Base-by-base conservation (phyloP, 2,113 vertebrate genomes). In the Amia ocellicauda region DNA sequence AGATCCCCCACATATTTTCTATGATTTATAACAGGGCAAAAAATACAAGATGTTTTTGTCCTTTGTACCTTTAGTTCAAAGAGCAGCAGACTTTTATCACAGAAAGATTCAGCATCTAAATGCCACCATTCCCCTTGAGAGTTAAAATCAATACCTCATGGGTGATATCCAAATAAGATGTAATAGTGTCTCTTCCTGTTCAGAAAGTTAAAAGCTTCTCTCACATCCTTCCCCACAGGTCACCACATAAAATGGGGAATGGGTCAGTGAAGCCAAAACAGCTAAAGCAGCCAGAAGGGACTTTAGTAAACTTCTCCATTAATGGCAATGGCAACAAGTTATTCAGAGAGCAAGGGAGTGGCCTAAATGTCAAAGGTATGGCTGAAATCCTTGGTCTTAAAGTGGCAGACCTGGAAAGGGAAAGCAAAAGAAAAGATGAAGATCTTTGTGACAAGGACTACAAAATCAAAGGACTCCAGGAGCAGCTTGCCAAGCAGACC, bases 191-290 rank as follows among this genome's bases (percentile, higher is more conserved):
- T 36, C 11, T n/a, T 27, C 54, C 64, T 58, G 17, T 13, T 36
- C 27, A 17, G 4, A 17, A 29, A 57, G 55, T 19, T 49, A 27
- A 29, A 27, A 51, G 8, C 2, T 27, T 16, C 22, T 62, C 42
- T 7, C 47, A 51, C 23, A 14, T 24, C 24, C 4, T 64, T 28
- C 66, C 24, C 17, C 42, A 16, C 65, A 89, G 83, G 65, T 72
- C 45, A 55, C 58, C 55, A 45, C 74, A 62, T 49, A 82, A 70
- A 63, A 97, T 96, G 95, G 94, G 94, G 74, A 98, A 97, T 13
- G 83, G 88, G 9, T 93, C 91, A 0, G 79, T 91, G 81, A 97
- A 94, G 73, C 89, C 90, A 28, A 96, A 93, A 74, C 89, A 89
- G 1, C 74, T 90, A 71, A 93, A 91, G 73, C 81, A 75, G 28